These are phyloP conservation scores for Phyllostomus hastatus DNA, from an alignment of 2,113 vertebrate species.

Conservation along the genomic window DNA sequence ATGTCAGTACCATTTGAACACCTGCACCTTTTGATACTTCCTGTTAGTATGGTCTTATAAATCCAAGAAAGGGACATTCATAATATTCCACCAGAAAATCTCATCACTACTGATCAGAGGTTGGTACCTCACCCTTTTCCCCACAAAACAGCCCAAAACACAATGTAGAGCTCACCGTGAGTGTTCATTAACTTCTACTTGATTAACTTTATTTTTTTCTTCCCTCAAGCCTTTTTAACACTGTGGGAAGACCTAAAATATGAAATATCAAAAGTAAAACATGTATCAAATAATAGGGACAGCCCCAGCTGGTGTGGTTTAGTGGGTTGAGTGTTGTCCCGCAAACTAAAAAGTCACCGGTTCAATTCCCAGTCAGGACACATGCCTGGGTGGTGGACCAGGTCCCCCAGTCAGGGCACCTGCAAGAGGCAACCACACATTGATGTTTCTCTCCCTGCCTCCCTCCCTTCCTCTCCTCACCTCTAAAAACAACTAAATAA, in stretches of 20 bases:
- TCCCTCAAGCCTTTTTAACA: background rate
- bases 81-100: background rate
- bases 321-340: too few relatives aligned
- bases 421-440: too few relatives aligned
- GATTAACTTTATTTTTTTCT: background rate
- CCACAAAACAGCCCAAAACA: background rate
- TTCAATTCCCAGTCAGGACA: too few relatives aligned
- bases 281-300: background rate
- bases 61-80: background rate
- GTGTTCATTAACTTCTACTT: background rate
- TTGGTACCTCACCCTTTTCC: background rate
- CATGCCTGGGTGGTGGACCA: too few relatives aligned
- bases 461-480: too few relatives aligned
- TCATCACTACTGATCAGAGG: background rate
- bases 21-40: background rate
- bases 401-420: too few relatives aligned
- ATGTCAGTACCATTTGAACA: background rate
- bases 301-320: too few relatives aligned
- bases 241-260: background rate
- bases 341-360: too few relatives aligned
- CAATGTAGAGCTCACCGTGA: background rate
- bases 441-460: too few relatives aligned
- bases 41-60: background rate
- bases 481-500: too few relatives aligned
- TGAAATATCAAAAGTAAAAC: conserved; percentile 3